Percentiles rank a stretch among this genome's conserved stretches.
These are phyloP conservation scores for Gryon sp. DNA, from an alignment of 1,140 invertebrate species.

Conservation along the genomic window DNA sequence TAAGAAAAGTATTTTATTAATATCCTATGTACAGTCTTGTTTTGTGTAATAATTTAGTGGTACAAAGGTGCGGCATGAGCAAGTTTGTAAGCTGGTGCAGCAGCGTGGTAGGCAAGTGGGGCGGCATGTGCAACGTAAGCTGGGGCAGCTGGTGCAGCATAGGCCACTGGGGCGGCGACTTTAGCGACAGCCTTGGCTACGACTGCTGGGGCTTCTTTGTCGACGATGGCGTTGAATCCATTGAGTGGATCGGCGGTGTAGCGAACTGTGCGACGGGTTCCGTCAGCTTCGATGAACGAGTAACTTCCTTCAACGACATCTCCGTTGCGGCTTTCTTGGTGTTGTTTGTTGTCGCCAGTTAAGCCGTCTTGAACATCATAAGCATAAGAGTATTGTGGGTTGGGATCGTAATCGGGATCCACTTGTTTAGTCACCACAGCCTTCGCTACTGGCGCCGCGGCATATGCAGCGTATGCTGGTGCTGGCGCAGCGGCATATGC, in stretches of 20 bases:
- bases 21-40: slow-evolving; percentile 1
- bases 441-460: slow-evolving; percentile 45
- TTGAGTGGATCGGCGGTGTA: slow-evolving; percentile 70
- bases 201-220: slow-evolving; percentile 62
- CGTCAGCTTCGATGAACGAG: slow-evolving; percentile 68
- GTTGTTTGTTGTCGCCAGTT: slow-evolving; percentile 83
- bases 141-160: slow-evolving; percentile 45
- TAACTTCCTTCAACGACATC: slow-evolving; percentile 78
- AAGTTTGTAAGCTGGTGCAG: slow-evolving; percentile 9
- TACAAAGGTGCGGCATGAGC: slow-evolving; percentile 5
- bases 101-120: slow-evolving; percentile 32
- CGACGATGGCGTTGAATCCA: slow-evolving; percentile 70
- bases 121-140: slow-evolving; percentile 21
- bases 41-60: neutral
- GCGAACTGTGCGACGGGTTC: slow-evolving; percentile 64
- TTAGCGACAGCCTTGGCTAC: slow-evolving; percentile 42
- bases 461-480: slow-evolving; percentile 16
- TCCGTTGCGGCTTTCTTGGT: slow-evolving; percentile 81
- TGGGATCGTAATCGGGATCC: slow-evolving; percentile 70
- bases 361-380: slow-evolving; percentile 80
- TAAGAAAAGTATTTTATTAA: slow-evolving; percentile 13
- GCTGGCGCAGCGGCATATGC: slow-evolving; percentile 24
- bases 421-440: slow-evolving; percentile 59
- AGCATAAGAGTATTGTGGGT: slow-evolving; percentile 79
- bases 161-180: slow-evolving; percentile 17